Conservation (phyloP, 2,113 vertebrate species). For the Chionodraco myersi region DNA sequence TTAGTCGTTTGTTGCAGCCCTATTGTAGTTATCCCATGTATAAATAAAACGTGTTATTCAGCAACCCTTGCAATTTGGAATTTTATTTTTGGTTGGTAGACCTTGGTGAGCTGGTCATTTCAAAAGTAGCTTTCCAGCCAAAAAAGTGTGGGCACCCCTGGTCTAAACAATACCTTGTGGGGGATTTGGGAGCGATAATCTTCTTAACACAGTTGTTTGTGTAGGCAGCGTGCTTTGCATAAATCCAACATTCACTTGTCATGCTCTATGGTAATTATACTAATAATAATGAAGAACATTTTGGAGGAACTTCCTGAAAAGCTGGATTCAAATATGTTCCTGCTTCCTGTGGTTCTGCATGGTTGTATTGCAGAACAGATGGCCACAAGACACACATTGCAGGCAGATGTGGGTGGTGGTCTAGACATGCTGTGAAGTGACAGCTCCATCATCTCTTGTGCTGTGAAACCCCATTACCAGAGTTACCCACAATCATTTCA, state of each 20-base stretch:
- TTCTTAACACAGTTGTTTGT: slow-evolving; percentile 45
- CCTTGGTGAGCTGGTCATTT: too few species aligned
- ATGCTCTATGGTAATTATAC: slow-evolving; percentile 39
- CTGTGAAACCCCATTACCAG: slow-evolving; percentile 34
- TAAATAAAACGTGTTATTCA: too few species aligned
- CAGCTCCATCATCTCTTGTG: slow-evolving; percentile 47
- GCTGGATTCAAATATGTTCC: slow-evolving; percentile 34
- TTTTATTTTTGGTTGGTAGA: too few species aligned
- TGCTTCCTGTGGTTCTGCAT: slow-evolving; percentile 22
- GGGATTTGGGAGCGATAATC: slow-evolving; percentile 20
- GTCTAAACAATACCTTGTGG: slow-evolving; percentile 39
- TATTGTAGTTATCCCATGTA: too few species aligned
- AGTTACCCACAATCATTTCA: slow-evolving; percentile 35
- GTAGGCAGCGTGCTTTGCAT: slow-evolving; percentile 49
- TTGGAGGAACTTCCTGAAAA: slow-evolving; percentile 44
- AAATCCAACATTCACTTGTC: slow-evolving; percentile 33
- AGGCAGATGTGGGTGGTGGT: slow-evolving; percentile 58
- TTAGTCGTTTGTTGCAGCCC: too few species aligned
- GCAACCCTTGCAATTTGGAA: too few species aligned
- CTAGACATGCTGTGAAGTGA: slow-evolving; percentile 39
- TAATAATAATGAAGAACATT: slow-evolving; percentile 38
- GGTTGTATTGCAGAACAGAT: slow-evolving; percentile 43
- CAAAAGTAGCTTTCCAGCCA: too few species aligned
- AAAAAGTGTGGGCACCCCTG: neutral
- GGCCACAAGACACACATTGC: slow-evolving; percentile 37